Evolutionary conservation across 1,140 invertebrate species (phyloP).

Genomic region (Caenorhabditis briggsae): DNA sequence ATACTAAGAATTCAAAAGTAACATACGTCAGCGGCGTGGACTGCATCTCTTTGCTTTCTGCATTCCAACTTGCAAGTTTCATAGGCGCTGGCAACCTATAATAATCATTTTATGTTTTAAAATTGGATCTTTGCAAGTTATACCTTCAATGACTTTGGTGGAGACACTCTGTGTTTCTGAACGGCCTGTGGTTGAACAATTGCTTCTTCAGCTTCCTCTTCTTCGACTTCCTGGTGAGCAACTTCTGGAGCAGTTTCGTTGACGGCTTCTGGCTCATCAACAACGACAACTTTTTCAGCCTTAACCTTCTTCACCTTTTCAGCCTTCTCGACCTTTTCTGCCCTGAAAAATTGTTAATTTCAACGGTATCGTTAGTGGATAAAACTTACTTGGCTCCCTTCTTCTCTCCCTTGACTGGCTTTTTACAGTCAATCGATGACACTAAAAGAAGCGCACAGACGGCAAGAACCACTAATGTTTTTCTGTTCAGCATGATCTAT

Average conservation of each 20-base stretch:
- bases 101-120: no score
- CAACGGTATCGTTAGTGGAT: not conserved
- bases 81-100: constrained; percentile 39
- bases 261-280: constrained; percentile 26
- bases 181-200: constrained; percentile 1
- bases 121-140: no score
- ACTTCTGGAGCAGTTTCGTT: not conserved
- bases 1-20: not conserved
- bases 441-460: constrained; percentile 45
- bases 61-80: constrained; percentile 59
- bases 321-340: constrained; percentile 8
- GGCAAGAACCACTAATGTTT: not conserved
- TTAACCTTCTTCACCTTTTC: constrained; percentile 48
- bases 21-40: constrained; percentile 56
- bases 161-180: constrained; percentile 31
- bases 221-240: not conserved
- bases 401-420: constrained; percentile 39
- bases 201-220: constrained; percentile 29
- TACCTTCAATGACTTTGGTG: constrained; percentile 51
- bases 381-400: constrained; percentile 53
- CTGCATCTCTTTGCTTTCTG: constrained; percentile 59
- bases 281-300: constrained; percentile 31
- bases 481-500: constrained; percentile 11
- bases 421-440: constrained; percentile 54
- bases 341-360: not conserved